A percentile compares a stretch with the other conserved stretches of the same genome.
phyloP scores from a whole-genome alignment of 1,140 invertebrate species.

The Aphis gossypii region DNA sequence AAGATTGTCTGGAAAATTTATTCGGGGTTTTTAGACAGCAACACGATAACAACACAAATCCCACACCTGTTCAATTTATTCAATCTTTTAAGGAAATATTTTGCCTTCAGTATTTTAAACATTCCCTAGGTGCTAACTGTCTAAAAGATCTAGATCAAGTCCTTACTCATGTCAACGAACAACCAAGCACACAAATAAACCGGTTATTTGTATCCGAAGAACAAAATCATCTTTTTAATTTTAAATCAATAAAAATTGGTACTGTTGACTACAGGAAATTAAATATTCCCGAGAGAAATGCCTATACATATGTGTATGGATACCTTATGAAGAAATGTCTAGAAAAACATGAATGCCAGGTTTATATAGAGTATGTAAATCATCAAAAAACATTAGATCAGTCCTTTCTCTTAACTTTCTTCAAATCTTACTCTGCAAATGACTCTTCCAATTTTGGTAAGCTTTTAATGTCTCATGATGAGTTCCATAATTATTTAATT shows the following conservation, averaged over 20 bases:
- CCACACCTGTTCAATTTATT: neutral
- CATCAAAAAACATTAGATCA: neutral
- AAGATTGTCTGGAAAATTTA: neutral
- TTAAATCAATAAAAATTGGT: constrained; percentile 6
- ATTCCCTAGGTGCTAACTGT: neutral
- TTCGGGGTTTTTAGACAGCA: neutral
- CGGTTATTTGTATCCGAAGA: neutral
- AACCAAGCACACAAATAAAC: neutral
- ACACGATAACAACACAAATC: constrained; percentile 21
- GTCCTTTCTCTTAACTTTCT: neutral
- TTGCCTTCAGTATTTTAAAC: neutral
- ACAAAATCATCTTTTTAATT: constrained; percentile 29
- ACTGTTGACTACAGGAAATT: constrained; percentile 11
- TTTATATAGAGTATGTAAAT: constrained; percentile 1
- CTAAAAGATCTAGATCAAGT: constrained; percentile 13
- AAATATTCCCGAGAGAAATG: constrained; percentile 22
- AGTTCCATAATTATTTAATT: constrained; percentile 18
- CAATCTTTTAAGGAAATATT: neutral
- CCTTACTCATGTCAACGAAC: neutral
- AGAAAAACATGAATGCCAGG: neutral
- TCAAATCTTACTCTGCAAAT: neutral
- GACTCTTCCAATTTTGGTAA: neutral
- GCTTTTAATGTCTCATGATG: neutral
- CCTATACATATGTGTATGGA: neutral
- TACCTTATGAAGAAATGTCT: constrained; percentile 24